Conservation (phyloP, 2,113 vertebrate genomes). For the Furnarius figulus region DNA sequence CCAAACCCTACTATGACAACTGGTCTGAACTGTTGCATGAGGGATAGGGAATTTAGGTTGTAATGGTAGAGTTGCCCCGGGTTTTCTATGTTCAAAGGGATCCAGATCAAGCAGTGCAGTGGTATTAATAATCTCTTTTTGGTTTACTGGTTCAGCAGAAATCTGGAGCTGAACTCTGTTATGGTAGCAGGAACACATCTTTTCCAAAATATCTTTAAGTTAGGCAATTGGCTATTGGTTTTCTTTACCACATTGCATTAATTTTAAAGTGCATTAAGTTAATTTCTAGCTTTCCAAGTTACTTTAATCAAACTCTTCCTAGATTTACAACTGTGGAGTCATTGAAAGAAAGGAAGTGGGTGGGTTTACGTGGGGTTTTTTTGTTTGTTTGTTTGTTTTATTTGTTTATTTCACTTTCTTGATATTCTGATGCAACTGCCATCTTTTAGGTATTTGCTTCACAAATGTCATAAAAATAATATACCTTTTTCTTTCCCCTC, state of each 20-base stretch:
- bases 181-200: neutral
- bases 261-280: neutral
- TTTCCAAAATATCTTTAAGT: neutral
- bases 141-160: neutral
- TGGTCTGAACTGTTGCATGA: fast-evolving
- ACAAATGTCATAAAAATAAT: neutral
- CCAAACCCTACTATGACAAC: neutral
- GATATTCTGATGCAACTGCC: neutral
- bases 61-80: neutral
- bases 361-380: neutral
- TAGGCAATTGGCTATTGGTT: neutral
- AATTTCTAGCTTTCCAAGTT: neutral
- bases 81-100: neutral
- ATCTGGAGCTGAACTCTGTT: neutral
- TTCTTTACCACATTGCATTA: neutral
- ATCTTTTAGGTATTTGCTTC: neutral
- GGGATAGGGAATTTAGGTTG: neutral
- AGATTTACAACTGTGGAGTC: neutral
- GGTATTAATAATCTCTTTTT: neutral
- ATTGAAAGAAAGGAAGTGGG: neutral
- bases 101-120: neutral
- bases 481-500: neutral
- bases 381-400: neutral
- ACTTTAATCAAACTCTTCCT: neutral
- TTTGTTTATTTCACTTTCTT: neutral